These are phyloP conservation scores for Palythoa caribaeorum DNA, from an alignment of 92 coral and sea anemone species.

Conservation along the genomic window DNA sequence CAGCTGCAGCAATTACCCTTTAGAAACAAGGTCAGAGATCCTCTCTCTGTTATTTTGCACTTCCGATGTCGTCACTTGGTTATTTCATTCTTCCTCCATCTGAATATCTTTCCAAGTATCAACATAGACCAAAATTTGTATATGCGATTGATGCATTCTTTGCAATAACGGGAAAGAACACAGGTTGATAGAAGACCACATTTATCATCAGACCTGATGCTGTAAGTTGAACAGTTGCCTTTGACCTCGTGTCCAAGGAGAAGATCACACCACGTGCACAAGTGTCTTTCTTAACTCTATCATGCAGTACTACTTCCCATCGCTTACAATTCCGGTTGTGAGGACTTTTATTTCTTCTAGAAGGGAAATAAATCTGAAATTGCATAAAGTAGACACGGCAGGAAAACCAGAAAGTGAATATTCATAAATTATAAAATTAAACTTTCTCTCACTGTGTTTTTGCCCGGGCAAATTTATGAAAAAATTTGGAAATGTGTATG, in stretches of 20 bases:
- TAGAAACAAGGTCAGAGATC: not conserved
- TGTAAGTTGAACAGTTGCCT: conserved; percentile 56
- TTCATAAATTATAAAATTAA: too few relatives aligned
- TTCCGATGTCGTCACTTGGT: not conserved
- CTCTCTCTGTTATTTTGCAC: not conserved
- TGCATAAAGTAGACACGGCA: too few relatives aligned
- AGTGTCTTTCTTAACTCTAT: too few relatives aligned
- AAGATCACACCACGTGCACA: too few relatives aligned
- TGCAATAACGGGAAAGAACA: not conserved
- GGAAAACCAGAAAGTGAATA: too few relatives aligned
- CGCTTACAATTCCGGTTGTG: too few relatives aligned
- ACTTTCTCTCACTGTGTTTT: too few relatives aligned
- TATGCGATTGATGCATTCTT: not conserved
- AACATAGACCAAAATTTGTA: not conserved
- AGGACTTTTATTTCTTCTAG: too few relatives aligned
- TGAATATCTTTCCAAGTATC: not conserved
- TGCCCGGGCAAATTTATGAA: too few relatives aligned
- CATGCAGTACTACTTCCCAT: too few relatives aligned
- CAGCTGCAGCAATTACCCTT: not conserved
- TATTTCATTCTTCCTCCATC: not conserved
- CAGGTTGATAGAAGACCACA: not conserved
- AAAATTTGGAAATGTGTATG: too few relatives aligned
- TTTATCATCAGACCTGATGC: conserved; percentile 26
- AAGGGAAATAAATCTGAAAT: too few relatives aligned
- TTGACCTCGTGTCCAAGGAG: conserved; percentile 13